Evolutionary conservation across 2,888 invertebrate genomes (phyloP).

Genomic region (Melanostoma scalare): DNA sequence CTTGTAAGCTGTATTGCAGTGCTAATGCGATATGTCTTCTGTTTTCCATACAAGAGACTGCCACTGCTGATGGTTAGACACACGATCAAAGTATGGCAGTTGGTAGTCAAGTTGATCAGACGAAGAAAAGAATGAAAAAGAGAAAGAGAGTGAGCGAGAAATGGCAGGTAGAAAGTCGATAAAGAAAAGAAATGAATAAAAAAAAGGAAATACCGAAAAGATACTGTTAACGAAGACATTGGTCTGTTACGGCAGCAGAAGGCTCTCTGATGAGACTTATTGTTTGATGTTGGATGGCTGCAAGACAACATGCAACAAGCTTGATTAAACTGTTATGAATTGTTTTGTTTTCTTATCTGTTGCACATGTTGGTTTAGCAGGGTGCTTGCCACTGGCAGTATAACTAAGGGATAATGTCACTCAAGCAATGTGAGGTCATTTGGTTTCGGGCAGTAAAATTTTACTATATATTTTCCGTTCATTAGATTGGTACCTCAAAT

Average conservation of each 20-base stretch:
- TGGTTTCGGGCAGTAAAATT: too few species aligned
- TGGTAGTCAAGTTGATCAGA: slow-evolving; percentile 45
- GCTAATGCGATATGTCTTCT: slow-evolving; percentile 54
- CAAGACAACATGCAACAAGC: slow-evolving; percentile 24
- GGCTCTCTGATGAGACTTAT: slow-evolving; percentile 15
- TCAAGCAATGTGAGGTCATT: too few species aligned
- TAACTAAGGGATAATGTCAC: too few species aligned
- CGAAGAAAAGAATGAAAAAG: slow-evolving; percentile 51
- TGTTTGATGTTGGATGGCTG: slow-evolving; percentile 52
- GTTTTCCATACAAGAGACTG: slow-evolving; percentile 58
- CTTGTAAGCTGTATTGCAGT: slow-evolving; percentile 48
- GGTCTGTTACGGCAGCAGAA: slow-evolving; percentile 51
- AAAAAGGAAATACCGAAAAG: slow-evolving; percentile 61
- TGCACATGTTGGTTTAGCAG: too few species aligned
- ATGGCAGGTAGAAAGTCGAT: slow-evolving; percentile 65
- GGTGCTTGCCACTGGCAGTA: too few species aligned
- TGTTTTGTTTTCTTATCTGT: neutral
- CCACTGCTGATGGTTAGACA: slow-evolving; percentile 26
- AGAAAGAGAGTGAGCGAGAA: slow-evolving; percentile 57
- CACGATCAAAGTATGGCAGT: slow-evolving; percentile 28
- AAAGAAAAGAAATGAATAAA: slow-evolving; percentile 25
- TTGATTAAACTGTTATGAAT: slow-evolving; percentile 43
- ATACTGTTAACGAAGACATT: slow-evolving; percentile 64
- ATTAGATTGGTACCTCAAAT: too few species aligned
- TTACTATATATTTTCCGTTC: too few species aligned